Evolutionary conservation across 1,140 invertebrate species (phyloP), one percentile per base, ranked within the genome.

Genomic region (Helicorthomorpha holstii): DNA sequence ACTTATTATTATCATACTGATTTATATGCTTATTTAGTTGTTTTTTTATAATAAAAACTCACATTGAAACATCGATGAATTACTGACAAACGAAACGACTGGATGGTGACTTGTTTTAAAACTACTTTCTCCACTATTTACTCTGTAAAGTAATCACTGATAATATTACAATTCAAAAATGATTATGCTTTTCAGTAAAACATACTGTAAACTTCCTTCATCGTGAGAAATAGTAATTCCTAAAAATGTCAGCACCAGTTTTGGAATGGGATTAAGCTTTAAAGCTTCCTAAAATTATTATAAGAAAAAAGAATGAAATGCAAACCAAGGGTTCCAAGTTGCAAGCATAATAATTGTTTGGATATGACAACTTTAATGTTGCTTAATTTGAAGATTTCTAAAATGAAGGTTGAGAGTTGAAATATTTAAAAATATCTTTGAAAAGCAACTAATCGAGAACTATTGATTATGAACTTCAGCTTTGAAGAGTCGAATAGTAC

Each of bases 401-500:
- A 7, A 34, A n/a, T n/a, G n/a, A n/a, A n/a, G n/a, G n/a, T n/a
- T n/a, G n/a, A n/a, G n/a, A n/a, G n/a, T n/a, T n/a, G n/a, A n/a
- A n/a, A n/a, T n/a, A n/a, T n/a, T n/a, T n/a, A n/a, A n/a, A n/a
- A n/a, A n/a, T n/a, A n/a, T n/a, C n/a, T 34, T 34, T 34, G 7
- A 34, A 34, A 7, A 16, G 29, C 29, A 34, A 7, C 7, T 7
- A 34, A 34, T 34, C 29, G 29, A 34, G 7, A n/a, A n/a, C n/a
- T n/a, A n/a, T n/a, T n/a, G n/a, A n/a, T n/a, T n/a, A n/a, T n/a
- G n/a, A n/a, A n/a, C n/a, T n/a, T n/a, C n/a, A n/a, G n/a, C n/a
- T n/a, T n/a, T n/a, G n/a, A n/a, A n/a, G n/a, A n/a, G n/a, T 34
- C 16, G 16, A 34, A 7, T 7, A 7, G 29, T 34, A 34, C 75